phyloP scores from a whole-genome alignment of 2,113 vertebrate species.

The Calypte anna region DNA sequence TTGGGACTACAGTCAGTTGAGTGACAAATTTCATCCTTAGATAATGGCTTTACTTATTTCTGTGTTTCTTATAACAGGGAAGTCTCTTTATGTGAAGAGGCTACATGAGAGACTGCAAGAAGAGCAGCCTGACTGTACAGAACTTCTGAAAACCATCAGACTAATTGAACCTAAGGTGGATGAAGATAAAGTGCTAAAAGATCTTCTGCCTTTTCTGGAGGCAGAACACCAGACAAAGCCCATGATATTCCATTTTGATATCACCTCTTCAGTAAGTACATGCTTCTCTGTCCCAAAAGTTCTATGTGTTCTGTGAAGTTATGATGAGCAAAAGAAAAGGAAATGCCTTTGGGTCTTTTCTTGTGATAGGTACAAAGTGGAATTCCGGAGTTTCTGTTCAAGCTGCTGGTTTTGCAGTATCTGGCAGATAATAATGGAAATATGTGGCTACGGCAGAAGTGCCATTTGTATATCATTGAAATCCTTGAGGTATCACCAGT shows the following conservation, averaged over 20 bases:
- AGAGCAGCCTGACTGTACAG: background rate
- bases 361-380: constrained; percentile 85
- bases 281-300: background rate
- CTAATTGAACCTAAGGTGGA: constrained; percentile 85
- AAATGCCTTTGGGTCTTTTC: background rate
- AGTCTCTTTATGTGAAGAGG: constrained; percentile 91
- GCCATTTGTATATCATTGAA: constrained; percentile 89
- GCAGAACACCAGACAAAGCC: constrained; percentile 61
- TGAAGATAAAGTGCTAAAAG: constrained; percentile 83
- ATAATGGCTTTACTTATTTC: background rate
- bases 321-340: background rate
- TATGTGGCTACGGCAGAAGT: constrained; percentile 87
- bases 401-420: constrained; percentile 87
- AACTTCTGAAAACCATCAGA: constrained; percentile 82
- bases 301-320: background rate
- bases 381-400: constrained; percentile 90
- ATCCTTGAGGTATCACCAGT: constrained; percentile 76
- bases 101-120: constrained; percentile 77
- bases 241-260: constrained; percentile 89
- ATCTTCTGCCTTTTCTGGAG: constrained; percentile 79
- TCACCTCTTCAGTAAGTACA: constrained; percentile 90
- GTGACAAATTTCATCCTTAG: background rate
- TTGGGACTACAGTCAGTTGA: background rate
- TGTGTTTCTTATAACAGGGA: constrained; percentile 77
- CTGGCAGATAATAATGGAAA: constrained; percentile 85